Evolutionary conservation across 2,888 invertebrate species (phyloP), one percentile per base, ranked within the genome.

Genomic region (Chrysomela aeneicollis): DNA sequence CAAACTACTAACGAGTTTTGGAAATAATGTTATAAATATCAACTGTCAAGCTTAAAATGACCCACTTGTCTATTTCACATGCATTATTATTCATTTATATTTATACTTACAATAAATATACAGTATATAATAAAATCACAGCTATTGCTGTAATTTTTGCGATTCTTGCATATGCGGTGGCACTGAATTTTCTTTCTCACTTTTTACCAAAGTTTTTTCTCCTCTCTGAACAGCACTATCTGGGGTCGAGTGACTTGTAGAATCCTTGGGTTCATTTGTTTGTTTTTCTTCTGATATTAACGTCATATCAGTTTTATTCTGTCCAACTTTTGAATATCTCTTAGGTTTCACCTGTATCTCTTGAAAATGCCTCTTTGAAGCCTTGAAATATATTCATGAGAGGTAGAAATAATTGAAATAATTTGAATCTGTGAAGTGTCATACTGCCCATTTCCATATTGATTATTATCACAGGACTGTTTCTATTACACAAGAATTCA

Each of bases 91-190:
- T 53, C 30, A 30, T 53, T 46, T n/a, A 12, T 30, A 47, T 49
- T 30, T 46, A 18, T 19, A 52, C 17, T 47, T 21, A 26, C 50
- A 42, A 51, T 49, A 59, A 59, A 55, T 35, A 42, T 15, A 42
- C 42, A 42, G 12, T 8, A 42, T 42, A 42, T 15, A 42, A 15
- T n/a, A 42, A 42, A 35, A 42, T n/a, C 1, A 3, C 18, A 46
- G 22, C 30, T 60, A 63, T 37, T 63, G 63, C 54, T 64, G 60
- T 22, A 64, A 58, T 46, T 54, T 57, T 50, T 49, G 58, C n/a
- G 60, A 22, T 61, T 67, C 64, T 30, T 37, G 42, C 55, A 63
- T 49, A 8, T 58, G 30, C 53, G 18, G n/a, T 15, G 55, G 18
- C 15, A 42, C 30, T 32, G 50, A 42, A 42, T 42, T 60, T 2